A percentile compares a stretch with the other conserved stretches of the same genome.
These are phyloP conservation scores for Selenia dentaria DNA, from an alignment of 2,888 invertebrate genomes.

Conservation along the genomic window DNA sequence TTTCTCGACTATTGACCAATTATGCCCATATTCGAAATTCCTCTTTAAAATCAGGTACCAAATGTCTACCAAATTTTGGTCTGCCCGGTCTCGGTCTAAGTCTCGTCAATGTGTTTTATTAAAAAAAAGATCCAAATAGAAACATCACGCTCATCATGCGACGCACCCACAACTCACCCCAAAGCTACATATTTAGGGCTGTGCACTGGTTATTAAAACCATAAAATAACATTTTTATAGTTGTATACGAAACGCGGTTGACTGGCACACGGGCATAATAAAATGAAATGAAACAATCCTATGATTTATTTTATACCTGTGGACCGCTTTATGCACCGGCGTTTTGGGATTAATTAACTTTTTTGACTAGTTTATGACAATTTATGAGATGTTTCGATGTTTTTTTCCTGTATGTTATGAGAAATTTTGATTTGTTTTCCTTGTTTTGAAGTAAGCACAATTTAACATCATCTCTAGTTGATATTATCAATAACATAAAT, in stretches of 20 bases:
- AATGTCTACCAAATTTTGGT: no score
- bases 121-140: conserved; percentile 17
- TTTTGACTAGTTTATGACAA: conserved; percentile 19
- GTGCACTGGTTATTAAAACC: conserved; percentile 56
- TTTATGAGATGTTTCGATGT: conserved; percentile 16
- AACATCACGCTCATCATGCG: conserved; percentile 19
- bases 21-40: no score
- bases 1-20: no score
- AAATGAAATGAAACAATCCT: conserved; percentile 79
- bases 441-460: conserved; percentile 5
- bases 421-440: conserved; percentile 8
- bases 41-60: no score
- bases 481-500: conserved; percentile 7
- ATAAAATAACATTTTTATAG: conserved; percentile 67
- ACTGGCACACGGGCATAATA: conserved; percentile 68
- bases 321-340: conserved; percentile 36
- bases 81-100: no score
- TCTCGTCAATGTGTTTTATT: no score
- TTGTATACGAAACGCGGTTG: conserved; percentile 62
- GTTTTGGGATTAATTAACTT: conserved; percentile 19
- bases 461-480: conserved; percentile 1
- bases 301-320: conserved; percentile 75
- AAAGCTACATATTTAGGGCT: conserved; percentile 37
- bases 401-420: conserved; percentile 13
- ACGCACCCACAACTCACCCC: conserved; percentile 16